These are phyloP conservation scores for Callospermophilus lateralis DNA, from an alignment of 2,113 vertebrate genomes.

Conservation along the genomic window DNA sequence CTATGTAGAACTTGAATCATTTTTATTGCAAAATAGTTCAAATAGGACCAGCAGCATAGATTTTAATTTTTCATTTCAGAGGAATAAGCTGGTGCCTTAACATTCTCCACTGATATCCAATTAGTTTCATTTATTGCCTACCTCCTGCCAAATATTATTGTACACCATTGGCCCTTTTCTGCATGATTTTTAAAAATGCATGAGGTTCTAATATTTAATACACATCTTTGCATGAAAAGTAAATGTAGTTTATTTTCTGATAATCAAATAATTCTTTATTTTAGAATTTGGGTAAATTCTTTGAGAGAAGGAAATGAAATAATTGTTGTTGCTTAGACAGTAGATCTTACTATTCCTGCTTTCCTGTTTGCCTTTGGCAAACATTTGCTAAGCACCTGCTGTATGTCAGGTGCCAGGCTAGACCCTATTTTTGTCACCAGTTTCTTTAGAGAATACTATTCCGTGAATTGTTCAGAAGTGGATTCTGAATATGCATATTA, in stretches of 20 bases:
- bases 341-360: neutral
- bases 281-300: neutral
- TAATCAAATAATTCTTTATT: neutral
- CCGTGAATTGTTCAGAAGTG: neutral
- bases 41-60: neutral
- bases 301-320: neutral
- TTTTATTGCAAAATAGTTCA: constrained; percentile 1
- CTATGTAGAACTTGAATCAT: neutral
- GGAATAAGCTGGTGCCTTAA: neutral
- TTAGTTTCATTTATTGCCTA: neutral
- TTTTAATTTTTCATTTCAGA: constrained; percentile 37
- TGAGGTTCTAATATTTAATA: neutral
- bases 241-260: neutral
- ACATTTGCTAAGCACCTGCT: neutral
- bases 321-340: neutral
- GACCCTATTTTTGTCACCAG: neutral
- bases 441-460: neutral
- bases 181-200: neutral
- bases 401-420: neutral
- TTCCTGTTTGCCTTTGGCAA: neutral
- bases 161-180: neutral
- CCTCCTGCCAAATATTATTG: neutral
- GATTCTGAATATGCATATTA: neutral
- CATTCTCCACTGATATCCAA: neutral
- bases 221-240: neutral